Percentiles rank a stretch among this genome's conserved stretches.
phyloP scores from a whole-genome alignment of 2,797 vertebrate species.

The Rhinogobio ventralis region DNA sequence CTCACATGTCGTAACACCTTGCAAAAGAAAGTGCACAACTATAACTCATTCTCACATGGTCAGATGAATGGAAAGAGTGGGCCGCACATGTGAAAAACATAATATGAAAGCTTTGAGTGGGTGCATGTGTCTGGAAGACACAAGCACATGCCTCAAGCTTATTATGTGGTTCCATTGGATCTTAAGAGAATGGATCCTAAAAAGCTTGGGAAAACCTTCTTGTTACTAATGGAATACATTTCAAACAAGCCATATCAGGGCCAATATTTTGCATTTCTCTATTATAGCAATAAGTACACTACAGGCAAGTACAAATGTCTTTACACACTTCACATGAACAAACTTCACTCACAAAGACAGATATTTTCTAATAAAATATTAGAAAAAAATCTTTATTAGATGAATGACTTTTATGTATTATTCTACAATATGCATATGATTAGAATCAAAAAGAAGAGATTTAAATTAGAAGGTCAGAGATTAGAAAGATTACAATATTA shows the following conservation, averaged over 20 bases:
- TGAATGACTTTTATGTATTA: background rate
- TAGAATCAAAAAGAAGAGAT: too few relatives aligned
- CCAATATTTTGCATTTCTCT: background rate
- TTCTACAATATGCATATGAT: too few relatives aligned
- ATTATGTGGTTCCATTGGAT: slow-evolving; percentile 18
- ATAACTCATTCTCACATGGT: slow-evolving; percentile 9
- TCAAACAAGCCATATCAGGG: background rate
- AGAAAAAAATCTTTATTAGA: too few relatives aligned
- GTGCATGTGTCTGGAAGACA: slow-evolving; percentile 27
- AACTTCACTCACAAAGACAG: background rate
- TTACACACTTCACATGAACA: background rate
- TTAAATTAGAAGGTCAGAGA: too few relatives aligned
- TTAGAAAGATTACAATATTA: too few relatives aligned
- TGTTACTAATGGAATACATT: slow-evolving; percentile 18
- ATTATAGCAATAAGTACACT: background rate
- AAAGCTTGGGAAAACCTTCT: background rate
- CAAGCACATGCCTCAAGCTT: slow-evolving; percentile 8
- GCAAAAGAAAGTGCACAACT: slow-evolving; percentile 10
- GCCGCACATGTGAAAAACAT: slow-evolving; percentile 33
- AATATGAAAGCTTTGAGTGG: slow-evolving; percentile 28
- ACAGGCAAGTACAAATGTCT: background rate
- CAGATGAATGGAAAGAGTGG: slow-evolving; percentile 26
- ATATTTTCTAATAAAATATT: background rate
- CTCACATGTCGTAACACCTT: slow-evolving; percentile 16
- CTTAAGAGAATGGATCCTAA: slow-evolving; percentile 14